These are phyloP conservation scores for Malthinus seriepunctatus DNA, from an alignment of 2,888 invertebrate genomes.

Conservation along the genomic window DNA sequence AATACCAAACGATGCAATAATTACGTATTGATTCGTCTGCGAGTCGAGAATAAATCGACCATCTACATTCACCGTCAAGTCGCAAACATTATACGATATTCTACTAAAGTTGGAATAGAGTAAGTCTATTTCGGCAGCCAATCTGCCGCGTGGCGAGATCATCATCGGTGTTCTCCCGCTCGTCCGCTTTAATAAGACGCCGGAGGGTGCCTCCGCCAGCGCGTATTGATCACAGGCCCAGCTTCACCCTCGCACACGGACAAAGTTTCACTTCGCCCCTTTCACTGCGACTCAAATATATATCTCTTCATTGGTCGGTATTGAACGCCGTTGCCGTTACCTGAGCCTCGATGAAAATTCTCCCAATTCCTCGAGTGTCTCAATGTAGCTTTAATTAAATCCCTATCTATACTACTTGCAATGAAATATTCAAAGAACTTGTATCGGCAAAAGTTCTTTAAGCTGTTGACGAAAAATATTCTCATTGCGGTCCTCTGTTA, in stretches of 20 bases:
- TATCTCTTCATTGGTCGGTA: slow-evolving; percentile 41
- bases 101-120: slow-evolving; percentile 19
- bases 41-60: slow-evolving; percentile 31
- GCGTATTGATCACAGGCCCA: slow-evolving; percentile 44
- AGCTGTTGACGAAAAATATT: slow-evolving; percentile 28
- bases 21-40: slow-evolving; percentile 34
- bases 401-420: slow-evolving; percentile 39
- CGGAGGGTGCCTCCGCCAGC: slow-evolving; percentile 44
- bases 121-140: slow-evolving; percentile 30
- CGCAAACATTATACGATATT: slow-evolving; percentile 33
- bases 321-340: slow-evolving; percentile 32
- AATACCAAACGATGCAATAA: slow-evolving; percentile 30
- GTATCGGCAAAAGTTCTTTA: slow-evolving; percentile 23
- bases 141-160: slow-evolving; percentile 37
- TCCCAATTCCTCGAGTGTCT: slow-evolving; percentile 39
- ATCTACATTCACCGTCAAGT: slow-evolving; percentile 32
- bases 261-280: slow-evolving; percentile 46
- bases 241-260: slow-evolving; percentile 38
- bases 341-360: slow-evolving; percentile 34
- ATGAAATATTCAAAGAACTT: slow-evolving; percentile 36
- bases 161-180: slow-evolving; percentile 42
- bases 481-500: slow-evolving; percentile 13
- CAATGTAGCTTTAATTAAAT: slow-evolving; percentile 45
- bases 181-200: slow-evolving; percentile 47
- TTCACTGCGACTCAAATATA: slow-evolving; percentile 41